These are phyloP conservation scores for Mastomys natalensis DNA, from an alignment of 2,113 vertebrate species.

Conservation along the genomic window DNA sequence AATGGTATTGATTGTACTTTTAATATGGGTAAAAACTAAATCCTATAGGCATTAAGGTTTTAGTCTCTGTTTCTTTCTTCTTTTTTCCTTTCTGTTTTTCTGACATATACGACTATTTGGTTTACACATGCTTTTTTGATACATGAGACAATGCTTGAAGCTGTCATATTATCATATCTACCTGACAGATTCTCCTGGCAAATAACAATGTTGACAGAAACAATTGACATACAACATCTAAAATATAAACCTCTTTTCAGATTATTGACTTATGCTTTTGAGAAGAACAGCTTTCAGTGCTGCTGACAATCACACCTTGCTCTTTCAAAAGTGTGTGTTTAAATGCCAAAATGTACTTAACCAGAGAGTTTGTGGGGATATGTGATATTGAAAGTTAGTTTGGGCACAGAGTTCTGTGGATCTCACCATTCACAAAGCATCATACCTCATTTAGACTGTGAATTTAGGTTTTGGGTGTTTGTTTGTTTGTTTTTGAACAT, in stretches of 20 bases:
- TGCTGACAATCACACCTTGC: constrained; percentile 60
- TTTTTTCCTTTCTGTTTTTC: neutral
- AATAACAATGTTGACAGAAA: constrained; percentile 70
- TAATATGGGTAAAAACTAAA: constrained; percentile 58
- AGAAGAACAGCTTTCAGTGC: constrained; percentile 59
- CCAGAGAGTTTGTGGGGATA: neutral
- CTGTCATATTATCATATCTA: constrained; percentile 74
- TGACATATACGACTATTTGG: neutral
- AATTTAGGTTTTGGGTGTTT: neutral
- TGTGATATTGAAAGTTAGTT: neutral
- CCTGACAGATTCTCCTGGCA: constrained; percentile 70
- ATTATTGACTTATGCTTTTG: constrained; percentile 70
- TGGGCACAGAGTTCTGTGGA: neutral
- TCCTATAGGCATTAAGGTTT: constrained; percentile 25
- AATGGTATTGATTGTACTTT: constrained; percentile 34
- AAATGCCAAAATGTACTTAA: constrained; percentile 7
- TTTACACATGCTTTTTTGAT: constrained; percentile 7
- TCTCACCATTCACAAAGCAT: neutral
- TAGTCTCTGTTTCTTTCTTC: constrained; percentile 19
- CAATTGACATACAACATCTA: constrained; percentile 60
- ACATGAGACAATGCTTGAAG: constrained; percentile 27
- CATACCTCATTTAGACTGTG: neutral
- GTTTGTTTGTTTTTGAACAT: neutral
- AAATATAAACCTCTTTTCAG: constrained; percentile 59
- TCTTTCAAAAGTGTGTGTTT: constrained; percentile 56